phyloP scores from a whole-genome alignment of 2,797 vertebrate genomes.

The Coendou prehensilis region DNA sequence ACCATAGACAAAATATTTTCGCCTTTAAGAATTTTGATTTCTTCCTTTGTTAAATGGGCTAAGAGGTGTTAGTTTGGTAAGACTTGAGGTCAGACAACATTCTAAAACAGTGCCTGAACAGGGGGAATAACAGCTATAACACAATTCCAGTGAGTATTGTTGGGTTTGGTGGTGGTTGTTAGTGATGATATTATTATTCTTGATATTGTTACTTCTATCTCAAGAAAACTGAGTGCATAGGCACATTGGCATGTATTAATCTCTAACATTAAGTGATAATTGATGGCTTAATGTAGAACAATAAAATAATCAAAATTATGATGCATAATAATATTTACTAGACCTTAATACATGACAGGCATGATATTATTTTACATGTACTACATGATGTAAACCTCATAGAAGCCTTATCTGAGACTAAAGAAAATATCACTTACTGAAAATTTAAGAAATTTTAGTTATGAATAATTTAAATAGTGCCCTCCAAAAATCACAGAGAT shows the following conservation, averaged over 20 bases:
- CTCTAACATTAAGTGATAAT: conserved; percentile 15
- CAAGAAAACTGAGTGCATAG: not conserved
- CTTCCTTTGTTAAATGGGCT: not conserved
- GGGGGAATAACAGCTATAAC: not conserved
- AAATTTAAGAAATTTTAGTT: not conserved
- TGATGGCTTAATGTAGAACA: not conserved
- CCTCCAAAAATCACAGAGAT: not conserved
- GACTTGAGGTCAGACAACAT: not conserved
- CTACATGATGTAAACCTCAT: not conserved
- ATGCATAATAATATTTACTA: not conserved
- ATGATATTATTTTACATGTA: not conserved
- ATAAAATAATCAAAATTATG: conserved; percentile 14
- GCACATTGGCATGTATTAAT: not conserved
- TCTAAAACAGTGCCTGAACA: not conserved
- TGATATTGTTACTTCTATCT: not conserved
- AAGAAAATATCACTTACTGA: not conserved
- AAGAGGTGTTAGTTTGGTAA: not conserved
- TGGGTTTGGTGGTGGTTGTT: not conserved
- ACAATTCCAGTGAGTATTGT: not conserved
- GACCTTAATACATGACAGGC: not conserved
- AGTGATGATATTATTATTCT: not conserved
- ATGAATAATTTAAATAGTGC: conserved; percentile 12
- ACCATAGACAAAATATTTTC: not conserved
- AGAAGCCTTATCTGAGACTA: not conserved
- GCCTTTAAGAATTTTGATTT: not conserved